These are phyloP conservation scores for Tanypteryx hageni DNA, from an alignment of 2,888 invertebrate species.

Conservation along the genomic window DNA sequence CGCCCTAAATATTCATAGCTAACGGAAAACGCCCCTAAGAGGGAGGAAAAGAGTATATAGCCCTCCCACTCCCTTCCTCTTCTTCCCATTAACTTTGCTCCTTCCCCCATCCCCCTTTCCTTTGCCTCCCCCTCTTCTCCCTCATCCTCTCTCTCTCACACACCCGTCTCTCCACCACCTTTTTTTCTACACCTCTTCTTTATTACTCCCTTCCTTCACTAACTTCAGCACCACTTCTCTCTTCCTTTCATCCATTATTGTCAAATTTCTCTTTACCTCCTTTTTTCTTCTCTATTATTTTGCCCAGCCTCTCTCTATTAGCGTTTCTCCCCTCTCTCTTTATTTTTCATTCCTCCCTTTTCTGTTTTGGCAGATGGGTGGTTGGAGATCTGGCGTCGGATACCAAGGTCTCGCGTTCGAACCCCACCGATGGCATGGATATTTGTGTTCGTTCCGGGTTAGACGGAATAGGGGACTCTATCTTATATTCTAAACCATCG, in stretches of 20 bases:
- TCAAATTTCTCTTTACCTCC: too few species aligned
- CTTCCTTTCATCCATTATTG: not conserved
- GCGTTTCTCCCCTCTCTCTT: too few species aligned
- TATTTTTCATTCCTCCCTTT: too few species aligned
- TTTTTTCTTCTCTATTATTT: too few species aligned
- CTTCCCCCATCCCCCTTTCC: not conserved
- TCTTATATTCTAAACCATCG: too few species aligned
- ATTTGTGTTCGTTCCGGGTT: too few species aligned
- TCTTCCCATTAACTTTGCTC: not conserved
- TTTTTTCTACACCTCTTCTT: not conserved
- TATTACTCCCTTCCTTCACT: not conserved
- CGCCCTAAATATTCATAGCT: constrained; percentile 62
- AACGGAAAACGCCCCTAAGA: constrained; percentile 34
- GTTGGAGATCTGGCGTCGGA: too few species aligned
- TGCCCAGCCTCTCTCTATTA: too few species aligned
- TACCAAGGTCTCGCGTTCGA: too few species aligned
- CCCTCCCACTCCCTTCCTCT: not conserved
- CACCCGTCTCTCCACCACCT: not conserved
- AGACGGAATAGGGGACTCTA: too few species aligned
- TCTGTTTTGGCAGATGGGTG: too few species aligned
- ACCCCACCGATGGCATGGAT: too few species aligned
- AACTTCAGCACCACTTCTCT: not conserved
- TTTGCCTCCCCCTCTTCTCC: not conserved
- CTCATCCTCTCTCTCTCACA: not conserved
- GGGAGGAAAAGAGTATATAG: not conserved